Conservation (phyloP, 2,113 vertebrate species). For the Leucopsar rothschildi region DNA sequence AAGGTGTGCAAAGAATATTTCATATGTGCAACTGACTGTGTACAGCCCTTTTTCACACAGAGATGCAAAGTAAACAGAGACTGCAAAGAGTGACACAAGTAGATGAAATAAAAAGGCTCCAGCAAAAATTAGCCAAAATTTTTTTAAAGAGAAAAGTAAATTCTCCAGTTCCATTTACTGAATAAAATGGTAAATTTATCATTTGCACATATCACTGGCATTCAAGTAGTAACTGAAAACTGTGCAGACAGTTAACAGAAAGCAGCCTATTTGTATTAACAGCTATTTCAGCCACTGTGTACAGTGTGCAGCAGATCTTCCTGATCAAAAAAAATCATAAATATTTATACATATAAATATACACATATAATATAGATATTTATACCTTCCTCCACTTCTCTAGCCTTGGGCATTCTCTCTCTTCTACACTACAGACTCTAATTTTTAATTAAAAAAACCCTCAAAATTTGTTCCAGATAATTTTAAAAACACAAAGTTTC, state of each 20-base stretch:
- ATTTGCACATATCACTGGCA: not conserved
- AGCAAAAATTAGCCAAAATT: not conserved
- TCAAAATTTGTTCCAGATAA: not conserved
- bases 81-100: not conserved
- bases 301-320: slow-evolving; percentile 15
- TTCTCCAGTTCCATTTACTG: not conserved
- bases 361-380: not conserved
- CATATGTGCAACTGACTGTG: not conserved
- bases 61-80: not conserved
- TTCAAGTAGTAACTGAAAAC: not conserved
- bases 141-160: not conserved
- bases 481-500: not conserved
- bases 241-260: not conserved
- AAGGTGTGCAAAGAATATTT: not conserved
- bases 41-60: not conserved
- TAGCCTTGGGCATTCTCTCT: not conserved
- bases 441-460: not conserved
- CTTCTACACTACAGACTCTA: not conserved
- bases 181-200: not conserved
- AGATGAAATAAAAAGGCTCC: not conserved
- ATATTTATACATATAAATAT: not conserved
- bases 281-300: not conserved
- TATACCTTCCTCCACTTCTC: not conserved
- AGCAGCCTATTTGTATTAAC: not conserved
- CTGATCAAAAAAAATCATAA: not conserved